These are phyloP conservation scores for Drosophila tanythrix DNA, from an alignment of 2,888 invertebrate species.

Conservation along the genomic window DNA sequence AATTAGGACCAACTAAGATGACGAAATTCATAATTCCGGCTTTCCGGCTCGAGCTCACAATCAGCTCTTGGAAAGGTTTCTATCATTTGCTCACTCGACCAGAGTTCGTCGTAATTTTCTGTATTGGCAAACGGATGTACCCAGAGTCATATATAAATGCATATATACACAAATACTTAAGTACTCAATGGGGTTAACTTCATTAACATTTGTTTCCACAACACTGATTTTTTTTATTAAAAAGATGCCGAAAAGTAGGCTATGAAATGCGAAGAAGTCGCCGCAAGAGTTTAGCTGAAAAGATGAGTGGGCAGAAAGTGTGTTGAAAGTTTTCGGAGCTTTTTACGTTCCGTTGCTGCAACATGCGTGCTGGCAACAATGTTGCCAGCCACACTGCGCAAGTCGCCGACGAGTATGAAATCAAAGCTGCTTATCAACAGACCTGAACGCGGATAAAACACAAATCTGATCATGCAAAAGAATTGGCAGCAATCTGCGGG, in stretches of 20 bases:
- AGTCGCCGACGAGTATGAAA: conserved; percentile 16
- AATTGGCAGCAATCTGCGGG: conserved; percentile 3
- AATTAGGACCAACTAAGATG: not conserved
- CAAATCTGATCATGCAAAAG: conserved; percentile 22
- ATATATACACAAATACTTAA: too few species aligned
- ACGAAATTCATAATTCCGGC: too few species aligned
- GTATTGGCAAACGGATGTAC: too few species aligned
- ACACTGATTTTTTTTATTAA: conserved; percentile 2
- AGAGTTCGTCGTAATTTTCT: too few species aligned
- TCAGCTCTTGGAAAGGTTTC: not conserved
- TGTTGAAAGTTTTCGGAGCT: conserved; percentile 15
- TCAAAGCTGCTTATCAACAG: conserved; percentile 23
- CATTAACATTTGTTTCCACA: too few species aligned
- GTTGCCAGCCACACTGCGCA: conserved; percentile 13
- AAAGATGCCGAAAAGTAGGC: not conserved
- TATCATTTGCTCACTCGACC: too few species aligned
- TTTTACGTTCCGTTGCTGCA: conserved; percentile 11
- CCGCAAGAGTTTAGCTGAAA: not conserved
- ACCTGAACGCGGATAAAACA: conserved; percentile 37
- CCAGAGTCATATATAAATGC: too few species aligned
- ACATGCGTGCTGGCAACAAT: conserved; percentile 24
- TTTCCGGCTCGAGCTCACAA: too few species aligned
- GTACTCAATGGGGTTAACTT: not conserved
- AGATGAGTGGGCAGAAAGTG: not conserved
- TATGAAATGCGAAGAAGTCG: not conserved